These are phyloP conservation scores for Brachionus asplanchnoidis DNA, from an alignment of 1,140 invertebrate genomes.

Conservation along the genomic window DNA sequence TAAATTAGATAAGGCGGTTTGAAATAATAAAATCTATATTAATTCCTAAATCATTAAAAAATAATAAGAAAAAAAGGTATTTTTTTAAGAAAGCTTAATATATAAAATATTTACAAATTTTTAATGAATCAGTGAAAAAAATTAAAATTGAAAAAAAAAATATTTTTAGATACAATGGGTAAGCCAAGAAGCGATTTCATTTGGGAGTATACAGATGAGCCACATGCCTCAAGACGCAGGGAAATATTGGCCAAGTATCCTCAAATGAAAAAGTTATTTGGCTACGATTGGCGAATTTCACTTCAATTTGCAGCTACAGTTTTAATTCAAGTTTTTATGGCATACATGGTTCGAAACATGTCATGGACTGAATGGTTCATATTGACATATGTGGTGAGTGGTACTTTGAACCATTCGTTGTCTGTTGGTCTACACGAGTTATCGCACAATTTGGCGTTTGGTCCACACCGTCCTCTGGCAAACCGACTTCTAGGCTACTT, in stretches of 20 bases:
- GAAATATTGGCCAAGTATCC: conserved; percentile 68
- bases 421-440: conserved; percentile 55
- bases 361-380: conserved; percentile 19
- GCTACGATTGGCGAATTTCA: conserved; percentile 50
- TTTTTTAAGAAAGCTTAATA: too few species aligned
- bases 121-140: background rate
- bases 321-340: conserved; percentile 47
- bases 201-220: conserved; percentile 95
- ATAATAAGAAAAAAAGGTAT: too few species aligned
- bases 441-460: conserved; percentile 55
- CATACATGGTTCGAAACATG: conserved; percentile 25
- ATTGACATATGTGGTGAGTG: conserved; percentile 50
- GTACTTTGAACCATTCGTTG: conserved; percentile 54
- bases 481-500: conserved; percentile 54
- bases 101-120: too few species aligned
- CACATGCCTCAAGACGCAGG: conserved; percentile 86
- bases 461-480: conserved; percentile 48
- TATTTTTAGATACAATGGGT: background rate
- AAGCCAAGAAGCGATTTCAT: conserved; percentile 53
- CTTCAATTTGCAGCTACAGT: conserved; percentile 48
- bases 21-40: too few species aligned
- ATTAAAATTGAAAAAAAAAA: background rate
- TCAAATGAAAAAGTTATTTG: conserved; percentile 56
- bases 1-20: too few species aligned
- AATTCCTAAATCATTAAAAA: too few species aligned